These are phyloP conservation scores for Plumapathes pennacea DNA, from an alignment of 92 coral and sea anemone genomes.

Conservation along the genomic window DNA sequence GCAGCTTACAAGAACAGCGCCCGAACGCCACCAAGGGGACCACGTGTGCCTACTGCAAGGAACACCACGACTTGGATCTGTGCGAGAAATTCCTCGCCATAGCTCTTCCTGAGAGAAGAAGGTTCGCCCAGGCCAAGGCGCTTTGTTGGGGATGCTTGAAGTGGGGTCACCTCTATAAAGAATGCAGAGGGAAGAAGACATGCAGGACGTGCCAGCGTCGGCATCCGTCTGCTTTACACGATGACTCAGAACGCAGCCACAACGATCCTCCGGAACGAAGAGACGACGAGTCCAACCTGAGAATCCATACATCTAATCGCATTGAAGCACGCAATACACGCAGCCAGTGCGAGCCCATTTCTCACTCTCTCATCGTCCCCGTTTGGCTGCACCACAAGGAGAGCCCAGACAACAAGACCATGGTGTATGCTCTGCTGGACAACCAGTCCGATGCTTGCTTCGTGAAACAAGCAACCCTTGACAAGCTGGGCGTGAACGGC, in stretches of 20 bases:
- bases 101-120: slow-evolving; percentile 6
- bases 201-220: slow-evolving; percentile 18
- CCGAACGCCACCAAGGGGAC: slow-evolving; percentile 1
- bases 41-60: slow-evolving; percentile 31
- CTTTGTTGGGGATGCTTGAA: slow-evolving; percentile 44
- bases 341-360: neutral
- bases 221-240: slow-evolving; percentile 48
- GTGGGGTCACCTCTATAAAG: slow-evolving; percentile 27
- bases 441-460: slow-evolving; percentile 50
- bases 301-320: neutral
- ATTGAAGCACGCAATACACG: slow-evolving; percentile 4
- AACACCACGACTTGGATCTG: slow-evolving; percentile 35
- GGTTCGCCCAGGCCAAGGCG: slow-evolving; percentile 8
- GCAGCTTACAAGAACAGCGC: neutral
- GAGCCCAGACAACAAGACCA: slow-evolving; percentile 5
- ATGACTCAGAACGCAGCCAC: slow-evolving; percentile 4
- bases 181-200: slow-evolving; percentile 15
- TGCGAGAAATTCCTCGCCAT: slow-evolving; percentile 27
- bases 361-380: slow-evolving; percentile 38
- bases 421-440: slow-evolving; percentile 48
- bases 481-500: slow-evolving; percentile 23
- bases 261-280: neutral
- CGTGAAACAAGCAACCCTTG: slow-evolving; percentile 7
- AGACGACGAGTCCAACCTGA: neutral
- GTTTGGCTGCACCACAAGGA: slow-evolving; percentile 26